phyloP scores from a whole-genome alignment of 2,888 invertebrate genomes.

The Gryllus longicercus region DNA sequence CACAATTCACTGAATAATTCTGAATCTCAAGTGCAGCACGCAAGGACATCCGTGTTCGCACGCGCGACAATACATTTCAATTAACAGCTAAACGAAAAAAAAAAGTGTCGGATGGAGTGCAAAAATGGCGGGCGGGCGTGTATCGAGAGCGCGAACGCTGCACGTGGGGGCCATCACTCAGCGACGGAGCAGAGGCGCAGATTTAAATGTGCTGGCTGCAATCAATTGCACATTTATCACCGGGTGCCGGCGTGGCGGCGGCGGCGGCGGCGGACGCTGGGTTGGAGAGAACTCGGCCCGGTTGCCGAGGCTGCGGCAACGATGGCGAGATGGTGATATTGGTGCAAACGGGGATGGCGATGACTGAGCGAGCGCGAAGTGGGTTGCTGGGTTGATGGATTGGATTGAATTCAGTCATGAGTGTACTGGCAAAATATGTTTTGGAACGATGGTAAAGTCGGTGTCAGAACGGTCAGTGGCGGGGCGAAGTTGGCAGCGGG shows the following conservation, averaged over 20 bases:
- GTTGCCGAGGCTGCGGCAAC: neutral
- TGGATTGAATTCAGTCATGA: too few species aligned
- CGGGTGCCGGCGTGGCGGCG: neutral
- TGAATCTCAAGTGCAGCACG: neutral
- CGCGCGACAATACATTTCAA: neutral
- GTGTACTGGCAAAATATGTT: too few species aligned
- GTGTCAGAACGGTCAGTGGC: too few species aligned
- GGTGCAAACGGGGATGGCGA: too few species aligned
- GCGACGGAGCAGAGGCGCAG: neutral
- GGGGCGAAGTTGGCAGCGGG: too few species aligned
- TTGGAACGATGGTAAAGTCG: too few species aligned
- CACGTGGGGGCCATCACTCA: neutral
- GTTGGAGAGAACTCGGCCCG: neutral
- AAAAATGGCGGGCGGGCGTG: neutral
- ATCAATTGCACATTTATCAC: conserved; percentile 17
- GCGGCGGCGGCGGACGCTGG: neutral
- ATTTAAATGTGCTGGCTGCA: neutral
- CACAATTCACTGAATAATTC: conserved; percentile 4
- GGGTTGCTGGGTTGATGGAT: too few species aligned
- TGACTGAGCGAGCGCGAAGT: too few species aligned
- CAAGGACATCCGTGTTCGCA: neutral
- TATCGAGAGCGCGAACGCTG: neutral
- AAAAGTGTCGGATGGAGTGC: neutral
- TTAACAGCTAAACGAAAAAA: neutral
- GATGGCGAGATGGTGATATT: too few species aligned